A percentile compares a stretch with the other conserved stretches of the same genome.
These are phyloP conservation scores for Chaitophorus viminalis DNA, from an alignment of 2,888 invertebrate species.

Conservation along the genomic window DNA sequence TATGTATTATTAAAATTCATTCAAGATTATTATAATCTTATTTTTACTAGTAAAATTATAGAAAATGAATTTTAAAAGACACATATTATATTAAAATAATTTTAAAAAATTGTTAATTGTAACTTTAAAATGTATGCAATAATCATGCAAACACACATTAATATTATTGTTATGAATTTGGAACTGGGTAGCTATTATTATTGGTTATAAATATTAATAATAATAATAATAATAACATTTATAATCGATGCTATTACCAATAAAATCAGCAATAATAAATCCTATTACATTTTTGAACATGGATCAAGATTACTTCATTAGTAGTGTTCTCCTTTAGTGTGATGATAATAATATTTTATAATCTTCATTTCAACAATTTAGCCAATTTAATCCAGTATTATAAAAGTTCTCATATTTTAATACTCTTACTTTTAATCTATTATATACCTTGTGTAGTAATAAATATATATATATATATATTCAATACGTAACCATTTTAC, in stretches of 20 bases:
- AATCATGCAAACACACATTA: constrained; percentile 6
- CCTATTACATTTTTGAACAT: background rate
- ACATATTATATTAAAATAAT: constrained; percentile 35
- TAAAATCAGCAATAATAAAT: constrained; percentile 49
- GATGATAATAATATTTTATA: constrained; percentile 21
- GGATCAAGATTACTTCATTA: constrained; percentile 20
- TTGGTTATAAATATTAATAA: too few relatives aligned
- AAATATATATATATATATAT: background rate
- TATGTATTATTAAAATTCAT: constrained; percentile 17
- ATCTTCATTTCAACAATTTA: background rate
- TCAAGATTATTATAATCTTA: constrained; percentile 20
- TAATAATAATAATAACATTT: too few relatives aligned
- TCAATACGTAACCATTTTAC: background rate
- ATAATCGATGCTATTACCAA: too few relatives aligned
- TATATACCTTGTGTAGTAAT: background rate
- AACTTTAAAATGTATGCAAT: constrained; percentile 49
- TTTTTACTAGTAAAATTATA: constrained; percentile 52
- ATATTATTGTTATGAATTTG: constrained; percentile 10
- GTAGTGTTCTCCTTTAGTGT: constrained; percentile 11
- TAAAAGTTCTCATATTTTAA: constrained; percentile 40
- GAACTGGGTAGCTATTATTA: constrained; percentile 25
- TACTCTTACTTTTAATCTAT: constrained; percentile 6
- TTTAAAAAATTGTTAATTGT: constrained; percentile 30
- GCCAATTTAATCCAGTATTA: constrained; percentile 53
- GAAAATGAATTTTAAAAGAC: constrained; percentile 33